A percentile compares a stretch with the other conserved stretches of the same genome.
Evolutionary conservation across 1,140 invertebrate species (phyloP).

Genomic region (Lanistes nyassanus): DNA sequence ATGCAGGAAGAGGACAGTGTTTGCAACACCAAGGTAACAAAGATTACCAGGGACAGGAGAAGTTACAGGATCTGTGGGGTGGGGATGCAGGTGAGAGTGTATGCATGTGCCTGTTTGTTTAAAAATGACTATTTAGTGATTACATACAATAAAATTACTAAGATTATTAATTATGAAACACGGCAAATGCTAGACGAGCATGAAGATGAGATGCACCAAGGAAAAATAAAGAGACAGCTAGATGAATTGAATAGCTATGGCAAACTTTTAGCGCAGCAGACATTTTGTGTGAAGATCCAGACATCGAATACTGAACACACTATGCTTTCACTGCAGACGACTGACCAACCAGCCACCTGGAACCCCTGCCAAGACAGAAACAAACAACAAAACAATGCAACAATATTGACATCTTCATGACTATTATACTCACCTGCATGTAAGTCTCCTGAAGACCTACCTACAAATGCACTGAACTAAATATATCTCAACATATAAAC

Average conservation of each 20-base stretch:
- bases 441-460: not conserved
- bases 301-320: constrained; percentile 26
- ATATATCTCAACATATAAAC: no score
- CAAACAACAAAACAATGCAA: not conserved
- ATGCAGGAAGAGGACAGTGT: no score
- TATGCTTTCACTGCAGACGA: not conserved
- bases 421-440: not conserved
- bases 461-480: not conserved
- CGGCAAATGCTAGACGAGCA: no score
- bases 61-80: no score
- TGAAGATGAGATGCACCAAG: no score
- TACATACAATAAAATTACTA: constrained; percentile 6
- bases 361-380: not conserved
- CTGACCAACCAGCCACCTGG: not conserved
- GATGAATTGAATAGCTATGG: not conserved
- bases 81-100: no score
- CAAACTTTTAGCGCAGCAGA: constrained; percentile 7
- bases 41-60: no score
- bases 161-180: not conserved
- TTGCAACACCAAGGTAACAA: no score
- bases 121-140: not conserved
- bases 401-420: not conserved
- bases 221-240: not conserved
- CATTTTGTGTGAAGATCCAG: not conserved
- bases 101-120: no score